phyloP scores from a whole-genome alignment of 2,113 vertebrate species.

The Ranitomeya imitator region DNA sequence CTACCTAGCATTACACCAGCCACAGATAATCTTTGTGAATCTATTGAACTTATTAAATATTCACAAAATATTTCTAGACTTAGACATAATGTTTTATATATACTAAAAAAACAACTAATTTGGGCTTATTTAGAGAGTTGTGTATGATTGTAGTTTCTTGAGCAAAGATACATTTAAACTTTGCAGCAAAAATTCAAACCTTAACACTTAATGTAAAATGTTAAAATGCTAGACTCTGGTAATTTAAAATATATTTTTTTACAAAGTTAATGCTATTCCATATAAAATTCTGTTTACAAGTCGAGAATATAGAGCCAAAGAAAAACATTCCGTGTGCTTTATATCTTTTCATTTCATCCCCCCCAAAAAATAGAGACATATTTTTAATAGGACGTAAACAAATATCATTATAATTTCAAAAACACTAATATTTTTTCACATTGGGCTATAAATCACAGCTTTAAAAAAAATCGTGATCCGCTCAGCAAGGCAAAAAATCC shows the following conservation, averaged over 20 bases:
- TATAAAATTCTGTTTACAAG: neutral
- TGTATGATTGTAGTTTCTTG: neutral
- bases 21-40: neutral
- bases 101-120: neutral
- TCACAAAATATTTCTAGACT: neutral
- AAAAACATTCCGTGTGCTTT: neutral
- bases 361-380: neutral
- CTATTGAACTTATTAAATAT: neutral
- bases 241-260: too few species aligned
- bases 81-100: neutral
- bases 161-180: neutral
- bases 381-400: neutral
- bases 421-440: neutral
- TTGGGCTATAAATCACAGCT: neutral
- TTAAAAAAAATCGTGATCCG: neutral
- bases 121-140: neutral
- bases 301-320: neutral
- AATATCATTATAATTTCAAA: neutral
- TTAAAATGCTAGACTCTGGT: neutral
- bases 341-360: neutral
- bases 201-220: too few species aligned
- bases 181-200: neutral
- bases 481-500: neutral
- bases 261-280: neutral
- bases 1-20: neutral